These are phyloP conservation scores for Oreotrochilus melanogaster DNA, from an alignment of 2,113 vertebrate species.

Conservation along the genomic window DNA sequence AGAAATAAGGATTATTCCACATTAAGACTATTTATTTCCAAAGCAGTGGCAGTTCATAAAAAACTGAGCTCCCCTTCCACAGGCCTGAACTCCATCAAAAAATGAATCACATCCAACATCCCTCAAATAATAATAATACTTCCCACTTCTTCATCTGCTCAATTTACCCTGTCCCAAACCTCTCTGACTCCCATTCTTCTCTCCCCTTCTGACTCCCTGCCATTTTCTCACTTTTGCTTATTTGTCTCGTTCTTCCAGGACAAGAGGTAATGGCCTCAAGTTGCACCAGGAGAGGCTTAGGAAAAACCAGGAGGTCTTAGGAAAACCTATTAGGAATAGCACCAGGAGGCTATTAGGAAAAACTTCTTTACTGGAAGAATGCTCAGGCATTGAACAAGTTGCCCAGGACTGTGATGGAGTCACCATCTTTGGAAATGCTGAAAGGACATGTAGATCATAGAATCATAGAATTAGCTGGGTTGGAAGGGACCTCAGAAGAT, in stretches of 20 bases:
- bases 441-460: too few relatives aligned
- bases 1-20: not conserved
- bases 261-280: too few relatives aligned
- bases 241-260: not conserved
- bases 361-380: too few relatives aligned
- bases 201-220: not conserved
- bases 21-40: not conserved
- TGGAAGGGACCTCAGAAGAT: too few relatives aligned
- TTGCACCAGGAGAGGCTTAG: too few relatives aligned
- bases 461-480: too few relatives aligned
- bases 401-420: too few relatives aligned
- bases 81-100: not conserved
- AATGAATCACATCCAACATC: fast-evolving
- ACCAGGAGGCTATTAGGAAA: too few relatives aligned
- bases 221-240: not conserved
- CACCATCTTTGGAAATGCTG: too few relatives aligned
- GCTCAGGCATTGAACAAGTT: too few relatives aligned
- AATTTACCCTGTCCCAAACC: not conserved
- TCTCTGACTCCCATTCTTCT: not conserved
- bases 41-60: not conserved
- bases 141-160: not conserved
- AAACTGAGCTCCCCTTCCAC: not conserved
- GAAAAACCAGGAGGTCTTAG: too few relatives aligned
- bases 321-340: too few relatives aligned
- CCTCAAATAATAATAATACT: not conserved